Percentiles rank a stretch among this genome's conserved stretches.
Conservation (phyloP, 2,888 invertebrate genomes). For the Mythimna pallens region DNA sequence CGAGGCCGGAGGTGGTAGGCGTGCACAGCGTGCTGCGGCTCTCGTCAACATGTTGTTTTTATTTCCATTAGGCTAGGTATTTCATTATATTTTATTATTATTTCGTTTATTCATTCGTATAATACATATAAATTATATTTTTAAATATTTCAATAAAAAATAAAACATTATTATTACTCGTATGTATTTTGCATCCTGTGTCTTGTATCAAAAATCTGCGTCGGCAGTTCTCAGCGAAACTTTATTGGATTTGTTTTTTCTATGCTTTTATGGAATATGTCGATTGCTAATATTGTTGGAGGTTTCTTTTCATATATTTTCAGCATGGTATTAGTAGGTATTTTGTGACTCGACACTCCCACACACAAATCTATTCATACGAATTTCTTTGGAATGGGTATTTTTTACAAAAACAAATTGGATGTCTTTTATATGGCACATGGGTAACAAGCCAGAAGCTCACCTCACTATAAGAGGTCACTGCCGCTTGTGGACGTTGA, state of each 20-base stretch:
- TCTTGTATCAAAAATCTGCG: constrained; percentile 10
- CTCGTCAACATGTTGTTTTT: too few species aligned
- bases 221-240: background rate
- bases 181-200: background rate
- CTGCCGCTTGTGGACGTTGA: too few species aligned
- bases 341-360: background rate
- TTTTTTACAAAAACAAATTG: background rate
- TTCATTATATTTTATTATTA: too few species aligned
- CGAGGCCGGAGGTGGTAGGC: too few species aligned
- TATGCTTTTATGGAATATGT: constrained; percentile 38
- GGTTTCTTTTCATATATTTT: constrained; percentile 15
- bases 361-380: background rate
- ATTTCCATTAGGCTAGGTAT: too few species aligned
- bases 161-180: too few species aligned
- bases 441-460: background rate
- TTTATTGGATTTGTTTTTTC: constrained; percentile 46
- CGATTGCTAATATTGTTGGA: constrained; percentile 36
- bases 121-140: too few species aligned
- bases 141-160: too few species aligned
- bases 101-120: too few species aligned
- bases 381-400: background rate
- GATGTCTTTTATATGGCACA: background rate
- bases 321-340: constrained; percentile 2
- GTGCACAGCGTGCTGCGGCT: too few species aligned
- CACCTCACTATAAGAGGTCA: background rate